A percentile compares a stretch with the other conserved stretches of the same genome.
These are phyloP conservation scores for Pseudochromis fuscus DNA, from an alignment of 2,797 vertebrate genomes.

Conservation along the genomic window DNA sequence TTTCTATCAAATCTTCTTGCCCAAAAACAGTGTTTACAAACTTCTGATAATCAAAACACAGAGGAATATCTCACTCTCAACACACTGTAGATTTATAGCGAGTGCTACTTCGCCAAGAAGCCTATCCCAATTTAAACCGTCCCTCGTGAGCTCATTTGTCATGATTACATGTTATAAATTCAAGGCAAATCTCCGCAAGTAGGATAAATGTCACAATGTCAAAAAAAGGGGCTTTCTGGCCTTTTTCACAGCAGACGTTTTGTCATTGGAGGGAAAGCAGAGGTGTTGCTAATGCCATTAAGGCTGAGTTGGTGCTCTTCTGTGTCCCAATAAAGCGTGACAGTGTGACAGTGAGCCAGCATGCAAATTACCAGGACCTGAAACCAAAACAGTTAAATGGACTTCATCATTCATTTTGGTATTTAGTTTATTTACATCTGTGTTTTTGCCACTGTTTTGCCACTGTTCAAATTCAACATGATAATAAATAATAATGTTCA, in stretches of 20 bases:
- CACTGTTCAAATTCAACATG: neutral
- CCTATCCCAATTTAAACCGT: neutral
- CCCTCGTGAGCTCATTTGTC: neutral
- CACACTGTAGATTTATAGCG: neutral
- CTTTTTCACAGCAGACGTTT: neutral
- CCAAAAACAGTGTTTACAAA: too few species aligned
- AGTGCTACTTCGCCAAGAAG: neutral
- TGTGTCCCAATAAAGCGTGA: neutral
- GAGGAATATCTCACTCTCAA: neutral
- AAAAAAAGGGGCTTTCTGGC: neutral
- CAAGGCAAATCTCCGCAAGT: neutral
- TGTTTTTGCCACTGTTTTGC: neutral
- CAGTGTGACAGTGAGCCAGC: slow-evolving; percentile 11
- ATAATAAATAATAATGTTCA: neutral
- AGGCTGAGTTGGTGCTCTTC: slow-evolving; percentile 3
- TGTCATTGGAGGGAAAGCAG: neutral
- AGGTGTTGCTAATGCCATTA: slow-evolving; percentile 3
- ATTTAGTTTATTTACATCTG: neutral
- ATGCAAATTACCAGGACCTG: neutral
- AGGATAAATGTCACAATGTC: neutral
- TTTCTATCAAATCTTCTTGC: neutral
- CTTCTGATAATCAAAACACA: neutral
- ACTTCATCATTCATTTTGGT: slow-evolving; percentile 7
- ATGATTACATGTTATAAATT: neutral
- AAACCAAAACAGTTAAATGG: slow-evolving; percentile 3